Percentiles rank a stretch among this genome's conserved stretches.
These are phyloP conservation scores for Metaphire vulgaris DNA, from an alignment of 1,140 invertebrate genomes.

Conservation along the genomic window DNA sequence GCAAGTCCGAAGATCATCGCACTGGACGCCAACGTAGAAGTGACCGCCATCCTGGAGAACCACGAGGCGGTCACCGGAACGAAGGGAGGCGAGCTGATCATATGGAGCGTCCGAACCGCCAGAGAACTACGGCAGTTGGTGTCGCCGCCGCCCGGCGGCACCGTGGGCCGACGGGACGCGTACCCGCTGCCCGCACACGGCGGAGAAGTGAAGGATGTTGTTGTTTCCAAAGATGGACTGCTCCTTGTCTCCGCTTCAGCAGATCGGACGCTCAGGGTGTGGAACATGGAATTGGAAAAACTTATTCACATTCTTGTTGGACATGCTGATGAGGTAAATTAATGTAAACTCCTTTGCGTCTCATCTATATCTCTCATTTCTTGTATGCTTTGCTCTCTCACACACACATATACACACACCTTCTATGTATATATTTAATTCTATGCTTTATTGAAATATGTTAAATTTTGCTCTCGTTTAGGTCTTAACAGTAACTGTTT, in stretches of 20 bases:
- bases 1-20: slow-evolving; percentile 42
- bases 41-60: slow-evolving; percentile 45
- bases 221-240: slow-evolving; percentile 43
- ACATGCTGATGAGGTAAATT: slow-evolving; percentile 47
- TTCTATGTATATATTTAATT: too few species aligned
- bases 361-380: too few species aligned
- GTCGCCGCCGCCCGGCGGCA: slow-evolving; percentile 10
- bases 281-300: slow-evolving; percentile 46
- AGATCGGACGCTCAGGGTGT: slow-evolving; percentile 49
- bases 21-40: slow-evolving; percentile 46
- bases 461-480: too few species aligned
- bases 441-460: too few species aligned
- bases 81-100: slow-evolving; percentile 46
- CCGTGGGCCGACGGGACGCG: background rate
- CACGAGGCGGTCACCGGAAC: slow-evolving; percentile 51
- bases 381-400: too few species aligned
- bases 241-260: slow-evolving; percentile 48
- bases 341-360: too few species aligned
- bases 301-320: slow-evolving; percentile 43
- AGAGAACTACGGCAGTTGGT: slow-evolving; percentile 35
- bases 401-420: too few species aligned
- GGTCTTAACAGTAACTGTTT: too few species aligned
- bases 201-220: slow-evolving; percentile 45
- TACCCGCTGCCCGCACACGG: slow-evolving; percentile 37
- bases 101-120: slow-evolving; percentile 49